Evolutionary conservation across 2,797 vertebrate species (phyloP).

Genomic region (Potorous gilbertii): DNA sequence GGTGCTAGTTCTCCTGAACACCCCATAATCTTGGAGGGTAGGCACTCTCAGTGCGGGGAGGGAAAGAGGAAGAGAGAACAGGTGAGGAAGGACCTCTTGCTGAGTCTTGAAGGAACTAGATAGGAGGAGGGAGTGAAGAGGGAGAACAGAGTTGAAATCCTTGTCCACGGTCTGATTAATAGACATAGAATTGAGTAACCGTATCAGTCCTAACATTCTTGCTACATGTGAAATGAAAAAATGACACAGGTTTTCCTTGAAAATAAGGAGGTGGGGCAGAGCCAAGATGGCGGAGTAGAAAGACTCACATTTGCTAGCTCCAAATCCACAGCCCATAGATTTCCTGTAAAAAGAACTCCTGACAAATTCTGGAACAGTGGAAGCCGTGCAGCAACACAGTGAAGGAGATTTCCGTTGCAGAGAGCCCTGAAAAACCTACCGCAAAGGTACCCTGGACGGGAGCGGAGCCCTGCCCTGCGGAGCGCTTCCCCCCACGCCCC

Average conservation of each 20-base stretch:
- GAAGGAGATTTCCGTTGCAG: too few species aligned
- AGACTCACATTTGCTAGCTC: too few species aligned
- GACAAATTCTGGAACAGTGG: too few species aligned
- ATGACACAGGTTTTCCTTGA: not conserved
- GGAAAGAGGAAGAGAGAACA: not conserved
- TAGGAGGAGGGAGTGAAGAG: not conserved
- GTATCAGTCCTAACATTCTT: not conserved
- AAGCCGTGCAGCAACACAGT: too few species aligned
- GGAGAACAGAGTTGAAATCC: not conserved
- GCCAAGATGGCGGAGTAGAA: too few species aligned
- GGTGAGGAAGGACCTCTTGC: not conserved
- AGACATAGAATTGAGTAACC: not conserved
- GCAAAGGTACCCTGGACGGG: too few species aligned
- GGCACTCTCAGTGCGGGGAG: not conserved
- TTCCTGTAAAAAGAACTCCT: too few species aligned
- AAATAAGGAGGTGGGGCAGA: not conserved
- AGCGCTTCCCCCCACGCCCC: too few species aligned
- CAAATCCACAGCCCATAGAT: too few species aligned
- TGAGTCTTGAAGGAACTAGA: not conserved
- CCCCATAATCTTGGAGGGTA: not conserved
- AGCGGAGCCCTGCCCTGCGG: too few species aligned
- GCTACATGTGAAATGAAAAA: not conserved
- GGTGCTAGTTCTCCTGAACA: not conserved
- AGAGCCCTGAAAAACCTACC: too few species aligned
- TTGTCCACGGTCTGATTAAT: not conserved